A percentile compares a stretch with the other conserved stretches of the same genome.
These are phyloP conservation scores for Cephus spinipes DNA, from an alignment of 2,888 invertebrate genomes.

Conservation along the genomic window DNA sequence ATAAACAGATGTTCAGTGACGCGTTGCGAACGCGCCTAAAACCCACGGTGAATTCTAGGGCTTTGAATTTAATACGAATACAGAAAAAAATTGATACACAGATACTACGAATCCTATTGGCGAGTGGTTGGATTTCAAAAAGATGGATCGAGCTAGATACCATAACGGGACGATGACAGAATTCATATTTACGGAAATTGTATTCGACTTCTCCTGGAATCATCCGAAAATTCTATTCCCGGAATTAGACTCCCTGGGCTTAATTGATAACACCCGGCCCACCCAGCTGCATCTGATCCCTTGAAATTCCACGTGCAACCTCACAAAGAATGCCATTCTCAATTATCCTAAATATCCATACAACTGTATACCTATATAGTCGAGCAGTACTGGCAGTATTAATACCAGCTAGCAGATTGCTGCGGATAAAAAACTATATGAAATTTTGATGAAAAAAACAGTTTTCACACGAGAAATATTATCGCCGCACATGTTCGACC, in stretches of 20 bases:
- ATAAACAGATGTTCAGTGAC: not conserved
- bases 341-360: not conserved
- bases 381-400: not conserved
- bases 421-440: too few relatives aligned
- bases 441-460: not conserved
- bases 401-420: too few relatives aligned
- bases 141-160: slow-evolving; percentile 2
- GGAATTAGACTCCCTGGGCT: not conserved
- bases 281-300: not conserved
- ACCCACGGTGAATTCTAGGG: not conserved
- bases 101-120: not conserved
- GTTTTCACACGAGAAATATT: not conserved
- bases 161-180: not conserved
- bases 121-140: not conserved
- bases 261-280: not conserved
- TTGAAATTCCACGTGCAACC: not conserved
- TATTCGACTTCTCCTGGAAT: not conserved
- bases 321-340: not conserved
- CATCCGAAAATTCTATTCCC: not conserved
- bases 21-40: not conserved
- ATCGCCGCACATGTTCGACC: not conserved
- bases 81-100: not conserved
- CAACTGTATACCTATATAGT: not conserved
- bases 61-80: not conserved
- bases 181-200: not conserved